A percentile compares a stretch with the other conserved stretches of the same genome.
Conservation (phyloP, 2,797 vertebrate species). For the Tauraco hartlaubi region DNA sequence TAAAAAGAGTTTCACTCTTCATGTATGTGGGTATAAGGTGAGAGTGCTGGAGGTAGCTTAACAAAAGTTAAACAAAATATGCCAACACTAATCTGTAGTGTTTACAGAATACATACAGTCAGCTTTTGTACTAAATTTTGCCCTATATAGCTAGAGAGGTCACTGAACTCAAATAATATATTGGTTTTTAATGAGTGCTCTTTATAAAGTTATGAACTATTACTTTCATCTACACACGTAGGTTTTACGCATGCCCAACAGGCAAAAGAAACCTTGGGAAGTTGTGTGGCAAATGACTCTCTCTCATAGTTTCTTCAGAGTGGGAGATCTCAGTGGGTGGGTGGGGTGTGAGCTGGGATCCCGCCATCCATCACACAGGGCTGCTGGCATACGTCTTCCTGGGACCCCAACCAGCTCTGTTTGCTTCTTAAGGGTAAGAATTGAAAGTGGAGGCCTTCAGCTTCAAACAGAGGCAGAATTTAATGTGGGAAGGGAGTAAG, state of each 20-base stretch:
- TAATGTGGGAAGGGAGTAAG: fast-evolving
- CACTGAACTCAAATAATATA: background rate
- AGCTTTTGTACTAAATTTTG: background rate
- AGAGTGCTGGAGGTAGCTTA: background rate
- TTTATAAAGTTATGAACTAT: background rate
- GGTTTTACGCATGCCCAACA: background rate
- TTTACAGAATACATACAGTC: background rate
- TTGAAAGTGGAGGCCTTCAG: background rate
- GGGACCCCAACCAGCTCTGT: background rate
- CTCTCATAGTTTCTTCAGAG: background rate
- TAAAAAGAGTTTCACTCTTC: background rate
- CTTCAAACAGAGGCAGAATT: background rate
- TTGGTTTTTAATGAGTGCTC: background rate
- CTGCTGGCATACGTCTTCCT: background rate
- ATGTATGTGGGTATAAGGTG: background rate
- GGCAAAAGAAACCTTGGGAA: background rate
- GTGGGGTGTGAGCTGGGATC: background rate
- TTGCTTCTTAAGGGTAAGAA: background rate
- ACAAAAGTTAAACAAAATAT: background rate
- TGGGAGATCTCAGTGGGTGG: fast-evolving
- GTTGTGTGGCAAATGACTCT: background rate
- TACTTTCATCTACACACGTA: fast-evolving
- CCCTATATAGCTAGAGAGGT: background rate
- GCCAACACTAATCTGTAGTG: background rate
- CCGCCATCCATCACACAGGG: fast-evolving